These are phyloP conservation scores for Nautilus pompilius DNA, from an alignment of 1,140 invertebrate genomes.

Conservation along the genomic window DNA sequence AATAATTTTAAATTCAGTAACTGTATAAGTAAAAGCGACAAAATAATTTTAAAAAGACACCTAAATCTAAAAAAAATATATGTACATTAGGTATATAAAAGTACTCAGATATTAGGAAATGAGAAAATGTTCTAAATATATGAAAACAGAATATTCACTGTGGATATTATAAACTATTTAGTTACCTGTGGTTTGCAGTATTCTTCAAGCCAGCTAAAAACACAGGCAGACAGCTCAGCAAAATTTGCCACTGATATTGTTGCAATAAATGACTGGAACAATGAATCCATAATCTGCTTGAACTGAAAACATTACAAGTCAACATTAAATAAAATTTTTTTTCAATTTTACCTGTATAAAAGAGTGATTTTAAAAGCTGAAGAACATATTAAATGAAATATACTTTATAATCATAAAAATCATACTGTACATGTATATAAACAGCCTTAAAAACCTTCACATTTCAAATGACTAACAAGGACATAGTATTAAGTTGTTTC, in stretches of 20 bases:
- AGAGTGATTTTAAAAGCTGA: too few relatives aligned
- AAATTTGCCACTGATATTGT: slow-evolving; percentile 88
- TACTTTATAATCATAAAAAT: too few relatives aligned
- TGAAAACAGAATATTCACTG: background rate
- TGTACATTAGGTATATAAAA: background rate
- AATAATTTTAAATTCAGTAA: background rate
- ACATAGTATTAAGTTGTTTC: too few relatives aligned
- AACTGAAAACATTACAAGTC: slow-evolving; percentile 65
- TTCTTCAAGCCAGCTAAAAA: slow-evolving; percentile 95
- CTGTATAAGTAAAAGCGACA: background rate
- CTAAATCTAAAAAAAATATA: background rate
- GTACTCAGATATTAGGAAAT: background rate
- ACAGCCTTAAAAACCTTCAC: too few relatives aligned
- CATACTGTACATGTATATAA: too few relatives aligned
- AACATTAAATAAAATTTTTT: background rate
- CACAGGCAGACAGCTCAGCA: slow-evolving; percentile 84
- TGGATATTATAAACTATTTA: background rate
- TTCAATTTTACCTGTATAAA: too few relatives aligned
- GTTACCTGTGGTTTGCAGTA: slow-evolving; percentile 88
- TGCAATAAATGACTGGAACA: slow-evolving; percentile 85
- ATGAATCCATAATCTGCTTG: slow-evolving; percentile 88
- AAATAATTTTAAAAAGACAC: background rate
- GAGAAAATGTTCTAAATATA: background rate
- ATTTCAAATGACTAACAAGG: too few relatives aligned
- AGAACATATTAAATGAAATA: too few relatives aligned